These are phyloP conservation scores for Calyptomena viridis DNA, from an alignment of 2,113 vertebrate genomes.

Conservation along the genomic window DNA sequence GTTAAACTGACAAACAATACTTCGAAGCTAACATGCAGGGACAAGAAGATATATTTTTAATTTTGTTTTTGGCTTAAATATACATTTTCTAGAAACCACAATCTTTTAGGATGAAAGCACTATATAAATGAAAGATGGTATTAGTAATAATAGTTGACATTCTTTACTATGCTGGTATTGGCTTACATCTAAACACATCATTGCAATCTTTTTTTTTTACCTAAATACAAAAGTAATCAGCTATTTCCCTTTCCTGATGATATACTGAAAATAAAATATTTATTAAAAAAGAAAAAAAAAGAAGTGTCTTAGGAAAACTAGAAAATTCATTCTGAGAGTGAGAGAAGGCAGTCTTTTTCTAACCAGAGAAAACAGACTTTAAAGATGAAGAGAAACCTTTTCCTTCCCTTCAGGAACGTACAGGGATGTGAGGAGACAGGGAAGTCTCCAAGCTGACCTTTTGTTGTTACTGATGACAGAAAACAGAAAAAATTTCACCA, in stretches of 20 bases:
- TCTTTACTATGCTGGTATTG: constrained; percentile 13
- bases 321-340: background rate
- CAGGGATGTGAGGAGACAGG: background rate
- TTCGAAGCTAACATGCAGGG: constrained; percentile 34
- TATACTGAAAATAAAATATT: constrained; percentile 55
- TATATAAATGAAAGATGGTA: constrained; percentile 55
- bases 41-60: constrained; percentile 61
- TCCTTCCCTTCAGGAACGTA: background rate
- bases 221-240: constrained; percentile 54
- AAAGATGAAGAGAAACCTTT: background rate
- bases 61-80: constrained; percentile 62
- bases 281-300: background rate
- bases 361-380: constrained; percentile 1
- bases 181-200: constrained; percentile 17
- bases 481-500: constrained; percentile 48
- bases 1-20: constrained; percentile 45
- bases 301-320: background rate
- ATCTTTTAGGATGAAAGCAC: constrained; percentile 55
- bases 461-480: background rate
- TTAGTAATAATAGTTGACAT: constrained; percentile 41
- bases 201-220: constrained; percentile 17
- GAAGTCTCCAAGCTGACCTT: constrained; percentile 9
- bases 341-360: constrained; percentile 18
- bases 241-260: background rate
- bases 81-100: constrained; percentile 56